These are phyloP conservation scores for Oreotrochilus melanogaster DNA, from an alignment of 2,113 vertebrate genomes.

Conservation along the genomic window DNA sequence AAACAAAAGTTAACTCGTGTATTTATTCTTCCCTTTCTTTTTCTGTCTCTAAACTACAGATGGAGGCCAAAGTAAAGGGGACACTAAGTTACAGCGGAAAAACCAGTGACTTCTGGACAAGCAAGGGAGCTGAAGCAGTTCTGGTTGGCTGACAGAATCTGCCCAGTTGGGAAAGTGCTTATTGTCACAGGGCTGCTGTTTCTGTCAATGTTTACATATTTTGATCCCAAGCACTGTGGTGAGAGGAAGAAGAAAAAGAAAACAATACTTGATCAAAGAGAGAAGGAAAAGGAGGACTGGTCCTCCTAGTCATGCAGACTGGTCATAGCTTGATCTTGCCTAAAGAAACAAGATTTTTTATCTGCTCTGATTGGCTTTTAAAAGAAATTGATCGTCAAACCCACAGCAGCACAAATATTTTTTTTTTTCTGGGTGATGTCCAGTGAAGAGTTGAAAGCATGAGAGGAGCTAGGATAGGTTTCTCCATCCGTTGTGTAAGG, in stretches of 20 bases:
- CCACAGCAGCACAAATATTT: conserved; percentile 80
- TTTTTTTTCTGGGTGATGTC: conserved; percentile 42
- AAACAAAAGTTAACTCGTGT: neutral
- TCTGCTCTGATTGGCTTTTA: conserved; percentile 76
- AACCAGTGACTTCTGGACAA: conserved; percentile 88
- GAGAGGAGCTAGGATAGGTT: conserved; percentile 67
- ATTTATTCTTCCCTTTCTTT: conserved; percentile 37
- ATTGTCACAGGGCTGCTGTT: conserved; percentile 84
- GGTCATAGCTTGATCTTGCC: conserved; percentile 72
- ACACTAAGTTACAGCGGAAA: conserved; percentile 93
- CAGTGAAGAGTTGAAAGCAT: conserved; percentile 22
- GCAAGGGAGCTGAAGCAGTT: conserved; percentile 74
- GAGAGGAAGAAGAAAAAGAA: conserved; percentile 79
- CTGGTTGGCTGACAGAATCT: conserved; percentile 79
- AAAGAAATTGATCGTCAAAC: conserved; percentile 82
- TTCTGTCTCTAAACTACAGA: conserved; percentile 80
- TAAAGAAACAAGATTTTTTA: conserved; percentile 70
- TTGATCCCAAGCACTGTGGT: conserved; percentile 88
- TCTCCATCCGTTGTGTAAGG: conserved; percentile 65
- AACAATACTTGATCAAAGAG: conserved; percentile 83
- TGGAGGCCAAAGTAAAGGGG: conserved; percentile 97
- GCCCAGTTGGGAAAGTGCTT: conserved; percentile 80
- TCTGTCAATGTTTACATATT: conserved; percentile 88
- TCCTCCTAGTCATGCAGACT: conserved; percentile 76
- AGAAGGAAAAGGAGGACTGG: conserved; percentile 81